Percentiles rank a stretch among this genome's conserved stretches.
Evolutionary conservation across 2,113 vertebrate genomes (phyloP).

Genomic region (Beaufortia kweichowensis): DNA sequence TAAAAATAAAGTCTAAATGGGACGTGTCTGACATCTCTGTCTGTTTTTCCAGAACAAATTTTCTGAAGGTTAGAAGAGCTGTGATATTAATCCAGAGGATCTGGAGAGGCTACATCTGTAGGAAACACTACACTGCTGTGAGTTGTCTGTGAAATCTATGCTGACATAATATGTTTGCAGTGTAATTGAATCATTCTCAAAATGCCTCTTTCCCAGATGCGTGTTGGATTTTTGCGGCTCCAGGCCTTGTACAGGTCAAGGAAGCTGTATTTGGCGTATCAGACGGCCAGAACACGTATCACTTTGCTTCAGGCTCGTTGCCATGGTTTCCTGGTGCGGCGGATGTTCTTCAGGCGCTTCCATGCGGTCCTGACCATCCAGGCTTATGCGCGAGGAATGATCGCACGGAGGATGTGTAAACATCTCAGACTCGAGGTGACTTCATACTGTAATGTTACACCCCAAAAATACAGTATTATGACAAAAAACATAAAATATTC

Average conservation of each 20-base stretch:
- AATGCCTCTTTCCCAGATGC: constrained; percentile 78
- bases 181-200: not conserved
- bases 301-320: constrained; percentile 86
- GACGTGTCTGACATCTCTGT: not conserved
- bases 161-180: not conserved
- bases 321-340: constrained; percentile 85
- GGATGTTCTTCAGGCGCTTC: constrained; percentile 89
- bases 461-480: no score
- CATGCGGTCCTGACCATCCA: constrained; percentile 92
- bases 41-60: constrained; percentile 82
- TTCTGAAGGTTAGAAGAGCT: constrained; percentile 87
- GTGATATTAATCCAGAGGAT: constrained; percentile 89
- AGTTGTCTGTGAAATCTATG: constrained; percentile 38
- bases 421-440: constrained; percentile 86
- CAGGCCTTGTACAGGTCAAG: constrained; percentile 91
- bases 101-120: constrained; percentile 89
- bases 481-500: no score
- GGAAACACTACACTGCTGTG: constrained; percentile 89
- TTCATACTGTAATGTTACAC: not conserved
- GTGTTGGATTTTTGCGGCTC: constrained; percentile 89
- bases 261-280: constrained; percentile 86
- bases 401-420: constrained; percentile 85
- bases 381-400: constrained; percentile 89
- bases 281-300: constrained; percentile 81
- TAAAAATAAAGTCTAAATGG: not conserved